Conservation (phyloP, 2,797 vertebrate genomes). For the Ptychobarbus kaznakovi region DNA sequence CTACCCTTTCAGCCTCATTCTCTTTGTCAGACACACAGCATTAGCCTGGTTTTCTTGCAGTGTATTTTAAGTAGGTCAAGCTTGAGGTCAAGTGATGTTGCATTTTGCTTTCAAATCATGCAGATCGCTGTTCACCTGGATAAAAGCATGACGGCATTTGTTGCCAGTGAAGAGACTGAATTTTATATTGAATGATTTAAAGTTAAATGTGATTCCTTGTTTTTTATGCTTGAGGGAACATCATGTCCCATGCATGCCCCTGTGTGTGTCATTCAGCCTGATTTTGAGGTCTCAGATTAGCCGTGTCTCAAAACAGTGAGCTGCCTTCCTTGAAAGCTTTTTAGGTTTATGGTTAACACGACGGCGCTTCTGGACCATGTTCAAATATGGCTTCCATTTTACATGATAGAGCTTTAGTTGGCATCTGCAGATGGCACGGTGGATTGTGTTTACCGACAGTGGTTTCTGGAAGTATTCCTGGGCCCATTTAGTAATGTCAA, state of each 20-base stretch:
- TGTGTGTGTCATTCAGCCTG: slow-evolving; percentile 16
- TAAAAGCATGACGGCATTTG: neutral
- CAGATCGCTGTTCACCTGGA: neutral
- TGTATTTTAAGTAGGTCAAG: slow-evolving; percentile 44
- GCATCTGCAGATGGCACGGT: no score
- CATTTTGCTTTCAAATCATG: slow-evolving; percentile 34
- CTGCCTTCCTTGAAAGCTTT: neutral
- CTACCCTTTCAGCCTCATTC: slow-evolving; percentile 17
- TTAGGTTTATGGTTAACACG: neutral
- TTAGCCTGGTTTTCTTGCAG: slow-evolving; percentile 43
- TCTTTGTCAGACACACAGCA: slow-evolving; percentile 16
- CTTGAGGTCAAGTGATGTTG: slow-evolving; percentile 51
- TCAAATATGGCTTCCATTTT: no score
- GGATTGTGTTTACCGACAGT: no score
- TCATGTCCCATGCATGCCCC: neutral
- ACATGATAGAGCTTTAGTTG: no score
- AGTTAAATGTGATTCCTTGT: slow-evolving; percentile 29
- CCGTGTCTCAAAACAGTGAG: neutral
- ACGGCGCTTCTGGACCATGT: no score
- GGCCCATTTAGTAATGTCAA: no score
- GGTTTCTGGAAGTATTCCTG: no score
- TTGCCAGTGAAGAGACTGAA: slow-evolving; percentile 12
- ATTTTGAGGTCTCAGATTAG: neutral
- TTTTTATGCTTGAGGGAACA: slow-evolving; percentile 15
- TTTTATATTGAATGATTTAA: slow-evolving; percentile 34